A percentile compares a stretch with the other conserved stretches of the same genome.
Conservation (phyloP, 1,140 invertebrate species). For the Gryon sp. region DNA sequence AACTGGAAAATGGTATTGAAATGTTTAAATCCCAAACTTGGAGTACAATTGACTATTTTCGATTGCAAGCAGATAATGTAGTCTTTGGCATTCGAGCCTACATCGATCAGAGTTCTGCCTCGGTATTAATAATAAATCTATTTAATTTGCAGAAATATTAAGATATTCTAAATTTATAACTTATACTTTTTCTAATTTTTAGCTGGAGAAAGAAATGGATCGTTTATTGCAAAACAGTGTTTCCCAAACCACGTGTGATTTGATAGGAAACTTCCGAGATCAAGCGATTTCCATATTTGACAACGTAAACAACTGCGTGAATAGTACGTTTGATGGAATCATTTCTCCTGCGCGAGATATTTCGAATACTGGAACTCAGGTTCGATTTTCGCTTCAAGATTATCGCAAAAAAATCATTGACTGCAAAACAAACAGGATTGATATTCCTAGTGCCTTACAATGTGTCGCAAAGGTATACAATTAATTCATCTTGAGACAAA, state of each 20-base stretch:
- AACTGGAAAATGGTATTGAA: slow-evolving; percentile 30
- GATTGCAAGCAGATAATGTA: not conserved
- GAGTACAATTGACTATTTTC: slow-evolving; percentile 4
- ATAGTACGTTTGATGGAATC: slow-evolving; percentile 15
- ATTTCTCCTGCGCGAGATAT: slow-evolving; percentile 13
- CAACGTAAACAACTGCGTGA: slow-evolving; percentile 18
- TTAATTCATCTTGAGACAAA: not conserved
- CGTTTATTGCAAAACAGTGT: slow-evolving; percentile 5
- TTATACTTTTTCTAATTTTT: not conserved
- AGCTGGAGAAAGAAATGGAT: slow-evolving; percentile 18
- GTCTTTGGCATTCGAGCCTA: too few relatives aligned
- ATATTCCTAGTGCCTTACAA: not conserved
- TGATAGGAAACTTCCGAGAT: slow-evolving; percentile 25
- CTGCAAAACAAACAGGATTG: slow-evolving; percentile 14
- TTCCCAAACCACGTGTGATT: slow-evolving; percentile 22
- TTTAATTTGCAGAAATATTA: too few relatives aligned
- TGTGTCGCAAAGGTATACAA: slow-evolving; percentile 19
- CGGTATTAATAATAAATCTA: not conserved
- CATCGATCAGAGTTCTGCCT: too few relatives aligned
- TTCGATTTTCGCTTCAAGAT: slow-evolving; percentile 31
- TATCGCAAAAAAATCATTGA: slow-evolving; percentile 22
- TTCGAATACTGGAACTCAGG: slow-evolving; percentile 23
- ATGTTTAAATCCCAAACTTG: slow-evolving; percentile 14
- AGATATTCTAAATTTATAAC: not conserved
- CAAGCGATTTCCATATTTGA: slow-evolving; percentile 18